Evolutionary conservation across 2,113 vertebrate species (phyloP).

Genomic region (Centropristis striata): DNA sequence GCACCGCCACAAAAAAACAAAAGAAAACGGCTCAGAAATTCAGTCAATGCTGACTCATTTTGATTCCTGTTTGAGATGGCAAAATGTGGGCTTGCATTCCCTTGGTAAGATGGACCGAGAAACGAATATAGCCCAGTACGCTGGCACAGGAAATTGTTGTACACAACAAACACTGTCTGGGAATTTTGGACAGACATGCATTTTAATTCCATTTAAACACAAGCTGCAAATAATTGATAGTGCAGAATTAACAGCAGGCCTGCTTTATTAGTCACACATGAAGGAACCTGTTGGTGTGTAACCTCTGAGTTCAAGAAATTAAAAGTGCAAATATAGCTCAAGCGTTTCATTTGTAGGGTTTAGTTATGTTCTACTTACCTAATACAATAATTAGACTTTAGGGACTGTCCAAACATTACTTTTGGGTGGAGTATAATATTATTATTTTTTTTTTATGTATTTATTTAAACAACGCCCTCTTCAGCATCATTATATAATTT

Average conservation of each 20-base stretch:
- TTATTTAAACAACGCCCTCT: background rate
- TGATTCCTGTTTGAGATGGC: background rate
- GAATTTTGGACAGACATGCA: background rate
- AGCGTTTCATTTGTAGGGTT: background rate
- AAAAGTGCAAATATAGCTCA: background rate
- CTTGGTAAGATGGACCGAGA: background rate
- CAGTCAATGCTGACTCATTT: background rate
- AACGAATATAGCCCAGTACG: background rate
- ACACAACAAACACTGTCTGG: background rate
- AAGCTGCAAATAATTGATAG: conserved; percentile 22
- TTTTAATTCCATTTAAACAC: conserved; percentile 8
- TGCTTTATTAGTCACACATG: background rate
- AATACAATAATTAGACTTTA: background rate
- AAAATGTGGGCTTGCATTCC: background rate
- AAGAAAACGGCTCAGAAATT: background rate
- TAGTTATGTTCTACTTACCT: background rate
- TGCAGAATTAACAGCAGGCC: background rate
- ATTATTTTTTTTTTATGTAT: background rate
- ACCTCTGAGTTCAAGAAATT: background rate
- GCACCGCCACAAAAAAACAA: background rate
- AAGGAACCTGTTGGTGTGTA: background rate
- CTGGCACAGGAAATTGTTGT: background rate
- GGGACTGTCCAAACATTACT: background rate
- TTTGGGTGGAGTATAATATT: too few relatives aligned
- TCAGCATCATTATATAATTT: background rate